Evolutionary conservation across 2,888 invertebrate species (phyloP), one percentile per base, ranked within the genome.

Genomic region (Acanthosepion pharaonis): DNA sequence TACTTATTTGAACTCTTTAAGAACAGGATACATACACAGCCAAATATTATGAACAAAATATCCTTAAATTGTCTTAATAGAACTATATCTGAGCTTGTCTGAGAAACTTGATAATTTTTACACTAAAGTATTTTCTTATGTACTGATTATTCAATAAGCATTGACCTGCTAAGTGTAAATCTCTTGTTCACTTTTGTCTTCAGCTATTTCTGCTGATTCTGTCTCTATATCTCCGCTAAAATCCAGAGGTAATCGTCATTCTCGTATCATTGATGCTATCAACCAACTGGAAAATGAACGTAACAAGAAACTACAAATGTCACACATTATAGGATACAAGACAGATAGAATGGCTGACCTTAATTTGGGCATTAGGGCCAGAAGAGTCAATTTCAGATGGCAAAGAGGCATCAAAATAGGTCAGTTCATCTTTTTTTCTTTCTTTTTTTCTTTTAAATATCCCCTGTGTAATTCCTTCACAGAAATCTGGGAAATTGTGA

Each of bases 351-450:
- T 98, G 93, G 97, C 98, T 64, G 97, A 98, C 78, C 98, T 98
- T 96, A 98, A 98, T 97, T 98, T 98, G 96, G 98, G 98, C 96
- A 98, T 99, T 94, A 98, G 98, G 95, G 98, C 98, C 23, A 98
- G 98, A 59, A 98, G 98, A 97, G 98, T 99, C 92, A 98, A 98
- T 95, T 99, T 99, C 98, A 98, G 98, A 95, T 99, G 99, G 99
- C 99, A 99, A 98, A 98, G 99, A 28, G 99, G 99, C 8, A 98
- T 99, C 95, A 99, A 99, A 97, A 98, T 98, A 95, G 98, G 98
- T 98, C 96, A 96, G 97, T 95, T 78, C 51, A 42, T n/a, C 5
- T 42, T 94, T 42, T 23, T 25, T 53, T 91, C 0, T 33, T 33
- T 4, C 48, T 18, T 4, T 91, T 33, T 28, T 1, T 78, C 18